Conservation (phyloP, 1,140 invertebrate species). For the Sitobion miscanthi region DNA sequence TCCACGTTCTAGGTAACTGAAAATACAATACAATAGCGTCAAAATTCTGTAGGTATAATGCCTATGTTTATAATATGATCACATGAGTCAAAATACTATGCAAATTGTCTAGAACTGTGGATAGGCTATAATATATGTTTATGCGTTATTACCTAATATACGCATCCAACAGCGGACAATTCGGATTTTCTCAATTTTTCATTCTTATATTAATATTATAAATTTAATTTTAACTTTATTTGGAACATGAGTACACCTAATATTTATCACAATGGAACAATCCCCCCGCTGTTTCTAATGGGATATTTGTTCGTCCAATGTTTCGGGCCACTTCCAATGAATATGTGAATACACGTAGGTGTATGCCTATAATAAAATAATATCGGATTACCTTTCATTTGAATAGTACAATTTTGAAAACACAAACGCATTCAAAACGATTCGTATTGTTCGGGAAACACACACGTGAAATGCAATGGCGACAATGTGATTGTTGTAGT, state of each 20-base stretch:
- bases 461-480: slow-evolving; percentile 30
- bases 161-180: neutral
- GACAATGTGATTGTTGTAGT: slow-evolving; percentile 32
- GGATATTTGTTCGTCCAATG: neutral
- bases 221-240: neutral
- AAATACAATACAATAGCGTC: too few species aligned
- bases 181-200: neutral
- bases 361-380: neutral
- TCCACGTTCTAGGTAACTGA: too few species aligned
- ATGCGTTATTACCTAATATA: neutral
- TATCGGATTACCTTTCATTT: slow-evolving; percentile 26
- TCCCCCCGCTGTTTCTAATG: neutral
- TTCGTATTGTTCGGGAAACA: slow-evolving; percentile 24
- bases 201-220: neutral
- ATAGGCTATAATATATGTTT: too few species aligned
- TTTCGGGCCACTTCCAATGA: neutral
- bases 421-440: neutral
- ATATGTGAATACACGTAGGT: neutral
- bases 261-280: neutral
- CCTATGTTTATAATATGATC: too few species aligned
- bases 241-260: neutral
- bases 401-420: neutral
- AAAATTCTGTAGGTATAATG: too few species aligned
- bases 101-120: too few species aligned
- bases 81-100: too few species aligned